These are phyloP conservation scores for Diplodus puntazzo DNA, from an alignment of 2,797 vertebrate genomes.

Conservation along the genomic window DNA sequence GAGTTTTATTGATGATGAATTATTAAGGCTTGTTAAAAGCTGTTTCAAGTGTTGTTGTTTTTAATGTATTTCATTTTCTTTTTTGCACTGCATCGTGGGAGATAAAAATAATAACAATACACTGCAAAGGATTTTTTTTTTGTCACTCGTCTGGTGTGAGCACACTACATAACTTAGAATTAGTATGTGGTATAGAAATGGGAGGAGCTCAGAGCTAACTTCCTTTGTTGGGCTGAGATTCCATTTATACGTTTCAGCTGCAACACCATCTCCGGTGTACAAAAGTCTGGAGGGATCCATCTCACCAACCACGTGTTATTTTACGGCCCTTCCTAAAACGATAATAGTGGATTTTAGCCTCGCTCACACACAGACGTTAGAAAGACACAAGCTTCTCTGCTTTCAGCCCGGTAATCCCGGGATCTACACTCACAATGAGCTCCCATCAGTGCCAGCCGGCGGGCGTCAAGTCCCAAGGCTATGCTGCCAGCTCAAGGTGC, in stretches of 20 bases:
- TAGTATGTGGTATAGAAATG: background rate
- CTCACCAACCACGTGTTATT: conserved; percentile 52
- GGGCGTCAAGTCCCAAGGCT: conserved; percentile 66
- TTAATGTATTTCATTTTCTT: background rate
- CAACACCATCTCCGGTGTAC: conserved; percentile 28
- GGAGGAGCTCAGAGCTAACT: conserved; percentile 4
- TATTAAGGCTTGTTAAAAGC: no score
- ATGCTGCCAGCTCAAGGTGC: conserved; percentile 73
- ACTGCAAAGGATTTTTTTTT: background rate
- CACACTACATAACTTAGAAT: background rate
- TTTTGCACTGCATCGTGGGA: background rate
- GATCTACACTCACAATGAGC: conserved; percentile 78
- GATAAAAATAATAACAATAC: background rate
- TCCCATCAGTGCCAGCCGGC: conserved; percentile 70
- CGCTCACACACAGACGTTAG: conserved; percentile 58
- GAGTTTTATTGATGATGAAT: background rate
- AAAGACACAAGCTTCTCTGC: conserved; percentile 73
- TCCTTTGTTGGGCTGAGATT: conserved; percentile 24
- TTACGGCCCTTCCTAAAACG: conserved; percentile 61
- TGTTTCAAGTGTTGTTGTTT: background rate
- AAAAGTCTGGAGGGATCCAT: conserved; percentile 30
- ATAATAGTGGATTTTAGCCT: conserved; percentile 50
- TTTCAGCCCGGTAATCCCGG: conserved; percentile 82
- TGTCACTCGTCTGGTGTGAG: background rate
- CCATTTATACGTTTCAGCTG: background rate